These are phyloP conservation scores for Leptinotarsa rubiginosa DNA, from an alignment of 2,888 invertebrate genomes.

Conservation along the genomic window DNA sequence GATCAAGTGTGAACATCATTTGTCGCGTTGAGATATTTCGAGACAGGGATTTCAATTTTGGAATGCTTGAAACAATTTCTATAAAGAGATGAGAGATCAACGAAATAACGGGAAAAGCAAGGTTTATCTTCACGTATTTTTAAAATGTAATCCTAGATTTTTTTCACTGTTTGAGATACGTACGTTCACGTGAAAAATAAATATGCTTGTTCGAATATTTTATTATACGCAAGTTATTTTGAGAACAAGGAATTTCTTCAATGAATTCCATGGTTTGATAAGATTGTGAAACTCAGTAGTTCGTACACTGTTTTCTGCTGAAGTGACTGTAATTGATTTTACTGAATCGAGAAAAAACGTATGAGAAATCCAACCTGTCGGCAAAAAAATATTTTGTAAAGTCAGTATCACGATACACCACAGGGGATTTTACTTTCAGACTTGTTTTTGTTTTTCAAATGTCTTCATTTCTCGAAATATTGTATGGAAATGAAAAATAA, in stretches of 20 bases:
- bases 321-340: no score
- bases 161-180: not conserved
- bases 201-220: not conserved
- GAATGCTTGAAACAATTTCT: not conserved
- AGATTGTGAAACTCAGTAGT: not conserved
- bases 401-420: no score
- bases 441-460: no score
- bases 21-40: not conserved
- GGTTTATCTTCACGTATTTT: not conserved
- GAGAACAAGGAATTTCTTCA: conserved; percentile 1
- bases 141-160: not conserved
- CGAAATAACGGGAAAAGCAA: not conserved
- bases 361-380: no score
- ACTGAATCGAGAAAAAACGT: no score
- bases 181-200: not conserved
- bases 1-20: conserved; percentile 3
- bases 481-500: no score
- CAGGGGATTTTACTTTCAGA: no score
- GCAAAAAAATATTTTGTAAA: no score
- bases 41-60: not conserved
- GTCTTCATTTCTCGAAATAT: no score
- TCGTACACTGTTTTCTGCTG: not conserved
- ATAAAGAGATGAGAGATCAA: no score
- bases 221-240: conserved; percentile 6
- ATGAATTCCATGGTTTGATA: not conserved